These are phyloP conservation scores for Panthera leo DNA, from an alignment of 2,113 vertebrate species.

Conservation along the genomic window DNA sequence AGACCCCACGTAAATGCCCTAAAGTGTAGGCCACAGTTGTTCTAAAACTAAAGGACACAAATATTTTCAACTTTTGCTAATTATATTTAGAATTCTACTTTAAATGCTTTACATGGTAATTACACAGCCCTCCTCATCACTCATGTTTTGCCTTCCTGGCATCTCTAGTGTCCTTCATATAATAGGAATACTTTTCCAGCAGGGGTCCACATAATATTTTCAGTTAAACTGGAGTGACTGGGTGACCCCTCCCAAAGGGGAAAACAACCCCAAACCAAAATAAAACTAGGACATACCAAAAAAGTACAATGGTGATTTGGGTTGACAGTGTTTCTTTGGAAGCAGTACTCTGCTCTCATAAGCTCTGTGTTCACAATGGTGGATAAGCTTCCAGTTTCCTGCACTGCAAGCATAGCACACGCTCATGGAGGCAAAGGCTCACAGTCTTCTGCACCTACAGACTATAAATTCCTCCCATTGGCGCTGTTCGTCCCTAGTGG, in stretches of 20 bases:
- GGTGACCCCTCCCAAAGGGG: neutral
- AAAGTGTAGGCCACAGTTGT: neutral
- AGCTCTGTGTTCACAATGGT: neutral
- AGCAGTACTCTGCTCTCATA: neutral
- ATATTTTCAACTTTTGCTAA: neutral
- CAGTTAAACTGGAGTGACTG: neutral
- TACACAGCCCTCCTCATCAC: neutral
- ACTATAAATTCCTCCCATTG: neutral
- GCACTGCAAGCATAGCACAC: neutral
- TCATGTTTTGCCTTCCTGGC: neutral
- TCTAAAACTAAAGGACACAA: neutral
- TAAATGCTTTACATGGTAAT: neutral
- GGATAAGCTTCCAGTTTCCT: neutral
- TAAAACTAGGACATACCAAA: neutral
- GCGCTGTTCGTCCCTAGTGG: no score
- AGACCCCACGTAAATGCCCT: neutral
- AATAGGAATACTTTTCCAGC: neutral
- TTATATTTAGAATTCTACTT: neutral
- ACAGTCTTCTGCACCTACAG: neutral
- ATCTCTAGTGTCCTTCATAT: neutral
- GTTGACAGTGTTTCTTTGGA: neutral
- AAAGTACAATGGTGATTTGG: neutral
- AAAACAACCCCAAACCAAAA: slow-evolving; percentile 9
- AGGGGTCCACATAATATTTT: neutral
- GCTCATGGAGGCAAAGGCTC: neutral